These are phyloP conservation scores for Leucopsar rothschildi DNA, from an alignment of 2,113 vertebrate genomes.

Conservation along the genomic window DNA sequence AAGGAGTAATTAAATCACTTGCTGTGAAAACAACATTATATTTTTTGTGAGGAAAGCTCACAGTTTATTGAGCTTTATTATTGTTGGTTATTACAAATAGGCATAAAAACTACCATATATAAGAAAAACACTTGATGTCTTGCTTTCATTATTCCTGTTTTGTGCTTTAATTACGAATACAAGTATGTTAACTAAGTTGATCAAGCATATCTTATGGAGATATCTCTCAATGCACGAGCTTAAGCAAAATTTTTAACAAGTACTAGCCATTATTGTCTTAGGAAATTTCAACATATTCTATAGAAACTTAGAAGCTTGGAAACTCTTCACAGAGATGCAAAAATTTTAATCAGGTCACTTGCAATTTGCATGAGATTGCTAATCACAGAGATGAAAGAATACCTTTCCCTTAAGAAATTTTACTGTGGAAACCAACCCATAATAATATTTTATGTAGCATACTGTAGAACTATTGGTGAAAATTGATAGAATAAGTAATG, in stretches of 20 bases:
- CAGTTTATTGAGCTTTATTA: not conserved
- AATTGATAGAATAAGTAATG: not conserved
- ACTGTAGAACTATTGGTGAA: not conserved
- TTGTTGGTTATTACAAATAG: not conserved
- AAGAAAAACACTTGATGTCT: not conserved
- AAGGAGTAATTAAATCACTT: not conserved
- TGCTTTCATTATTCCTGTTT: not conserved
- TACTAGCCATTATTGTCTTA: not conserved
- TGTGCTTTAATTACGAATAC: not conserved
- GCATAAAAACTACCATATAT: not conserved
- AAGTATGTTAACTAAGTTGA: not conserved
- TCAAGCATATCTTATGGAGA: not conserved
- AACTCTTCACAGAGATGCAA: not conserved
- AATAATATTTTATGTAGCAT: not conserved
- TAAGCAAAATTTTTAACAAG: not conserved
- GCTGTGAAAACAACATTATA: not conserved
- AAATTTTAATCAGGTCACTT: not conserved
- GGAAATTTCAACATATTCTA: not conserved
- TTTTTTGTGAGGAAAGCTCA: not conserved
- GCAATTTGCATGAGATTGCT: not conserved
- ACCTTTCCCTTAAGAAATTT: not conserved
- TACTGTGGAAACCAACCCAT: not conserved
- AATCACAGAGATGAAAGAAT: not conserved
- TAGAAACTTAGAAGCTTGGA: not conserved
- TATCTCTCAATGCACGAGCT: not conserved